A percentile compares a stretch with the other conserved stretches of the same genome.
Conservation (phyloP, 2,113 vertebrate species). For the Tachysurus fulvidraco region DNA sequence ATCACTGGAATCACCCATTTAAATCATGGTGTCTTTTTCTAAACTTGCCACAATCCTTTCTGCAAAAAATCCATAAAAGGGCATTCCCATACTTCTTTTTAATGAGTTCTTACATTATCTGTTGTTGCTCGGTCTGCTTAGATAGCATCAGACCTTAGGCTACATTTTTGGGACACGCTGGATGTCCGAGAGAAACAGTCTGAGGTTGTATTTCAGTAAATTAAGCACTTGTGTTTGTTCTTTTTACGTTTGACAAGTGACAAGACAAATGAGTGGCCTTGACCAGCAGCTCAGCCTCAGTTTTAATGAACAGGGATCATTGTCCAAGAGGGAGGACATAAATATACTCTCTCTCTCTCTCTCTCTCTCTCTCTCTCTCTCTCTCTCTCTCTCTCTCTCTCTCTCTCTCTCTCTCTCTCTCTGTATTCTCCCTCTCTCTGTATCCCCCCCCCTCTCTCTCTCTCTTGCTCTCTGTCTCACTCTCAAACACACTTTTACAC, state of each 20-base stretch:
- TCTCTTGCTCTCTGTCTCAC: neutral
- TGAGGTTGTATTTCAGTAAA: conserved; percentile 23
- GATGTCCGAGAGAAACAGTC: neutral
- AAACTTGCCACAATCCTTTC: neutral
- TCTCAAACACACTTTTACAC: neutral
- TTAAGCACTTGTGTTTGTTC: conserved; percentile 6
- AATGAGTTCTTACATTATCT: conserved; percentile 65
- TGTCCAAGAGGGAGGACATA: conserved; percentile 54
- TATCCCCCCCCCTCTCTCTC: neutral
- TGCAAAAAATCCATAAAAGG: neutral
- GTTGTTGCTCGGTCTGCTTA: conserved; percentile 62
- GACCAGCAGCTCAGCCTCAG: conserved; percentile 59
- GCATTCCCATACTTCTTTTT: conserved; percentile 51
- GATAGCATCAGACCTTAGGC: conserved; percentile 23
- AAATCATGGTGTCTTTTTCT: neutral
- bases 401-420: neutral
- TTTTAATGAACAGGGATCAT: conserved; percentile 64
- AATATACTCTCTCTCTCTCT: conserved; percentile 31
- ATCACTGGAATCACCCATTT: neutral
- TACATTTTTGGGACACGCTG: neutral
- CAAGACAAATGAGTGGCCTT: conserved; percentile 62
- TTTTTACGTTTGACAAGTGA: conserved; percentile 37
- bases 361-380: neutral
- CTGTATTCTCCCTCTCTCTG: neutral
- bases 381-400: neutral